Conservation (phyloP, 2,113 vertebrate species). For the Zosterops pallidus region DNA sequence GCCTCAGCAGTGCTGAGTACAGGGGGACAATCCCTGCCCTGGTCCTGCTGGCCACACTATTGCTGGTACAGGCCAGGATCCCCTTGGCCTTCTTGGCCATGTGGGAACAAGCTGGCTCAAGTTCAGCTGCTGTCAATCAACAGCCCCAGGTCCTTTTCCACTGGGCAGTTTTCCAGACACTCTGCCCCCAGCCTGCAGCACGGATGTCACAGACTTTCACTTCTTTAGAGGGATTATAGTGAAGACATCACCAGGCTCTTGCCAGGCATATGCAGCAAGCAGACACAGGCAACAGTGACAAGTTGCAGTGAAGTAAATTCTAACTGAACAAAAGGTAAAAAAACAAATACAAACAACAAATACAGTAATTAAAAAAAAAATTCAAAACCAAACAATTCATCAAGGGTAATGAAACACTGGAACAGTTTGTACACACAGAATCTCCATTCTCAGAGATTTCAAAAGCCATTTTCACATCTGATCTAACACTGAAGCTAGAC, state of each 20-base stretch:
- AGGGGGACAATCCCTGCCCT: accelerated
- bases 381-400: not conserved
- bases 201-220: not conserved
- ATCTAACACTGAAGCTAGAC: not conserved
- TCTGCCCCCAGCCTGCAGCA: not conserved
- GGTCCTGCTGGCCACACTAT: not conserved
- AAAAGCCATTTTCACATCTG: not conserved
- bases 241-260: not conserved
- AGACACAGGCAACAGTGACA: not conserved
- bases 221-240: not conserved
- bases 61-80: not conserved
- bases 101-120: not conserved
- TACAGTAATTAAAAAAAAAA: not conserved
- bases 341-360: not conserved
- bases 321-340: not conserved
- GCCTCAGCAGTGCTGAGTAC: accelerated
- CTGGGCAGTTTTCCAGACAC: not conserved
- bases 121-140: not conserved
- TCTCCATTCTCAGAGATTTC: not conserved
- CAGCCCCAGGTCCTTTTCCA: not conserved
- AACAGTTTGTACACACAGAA: not conserved
- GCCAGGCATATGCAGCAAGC: not conserved
- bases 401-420: not conserved
- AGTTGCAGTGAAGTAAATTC: not conserved
- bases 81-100: not conserved